Percentiles rank a stretch among this genome's conserved stretches.
These are phyloP conservation scores for Galagoides demidoff DNA, from an alignment of 2,797 vertebrate species.

Conservation along the genomic window DNA sequence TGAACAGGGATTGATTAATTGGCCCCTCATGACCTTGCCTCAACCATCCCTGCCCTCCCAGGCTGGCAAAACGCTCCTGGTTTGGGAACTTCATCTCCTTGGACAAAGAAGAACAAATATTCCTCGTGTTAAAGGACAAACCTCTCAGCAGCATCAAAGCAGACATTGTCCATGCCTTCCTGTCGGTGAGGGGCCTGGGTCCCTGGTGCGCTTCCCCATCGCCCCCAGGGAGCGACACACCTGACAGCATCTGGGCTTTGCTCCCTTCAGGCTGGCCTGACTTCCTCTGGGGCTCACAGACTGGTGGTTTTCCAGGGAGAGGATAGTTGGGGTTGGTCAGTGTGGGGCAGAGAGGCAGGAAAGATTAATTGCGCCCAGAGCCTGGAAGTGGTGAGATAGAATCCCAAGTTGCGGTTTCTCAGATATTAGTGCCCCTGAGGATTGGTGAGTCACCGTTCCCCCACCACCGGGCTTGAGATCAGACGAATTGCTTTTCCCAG, in stretches of 20 bases:
- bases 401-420: background rate
- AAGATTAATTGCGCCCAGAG: background rate
- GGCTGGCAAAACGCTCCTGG: constrained; percentile 96
- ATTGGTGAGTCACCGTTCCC: background rate
- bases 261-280: accelerated
- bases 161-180: constrained; percentile 96
- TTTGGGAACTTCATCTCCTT: constrained; percentile 97
- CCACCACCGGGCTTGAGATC: background rate
- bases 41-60: constrained; percentile 70
- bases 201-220: accelerated
- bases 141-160: constrained; percentile 97
- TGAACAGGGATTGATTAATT: background rate
- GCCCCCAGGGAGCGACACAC: background rate
- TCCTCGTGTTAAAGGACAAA: constrained; percentile 96
- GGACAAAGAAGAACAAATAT: constrained; percentile 97
- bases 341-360: background rate
- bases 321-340: background rate
- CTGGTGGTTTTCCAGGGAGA: background rate
- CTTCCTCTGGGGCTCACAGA: background rate
- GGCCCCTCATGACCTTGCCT: background rate
- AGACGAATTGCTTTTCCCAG: background rate
- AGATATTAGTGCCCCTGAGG: no score
- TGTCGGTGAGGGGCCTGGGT: constrained; percentile 89
- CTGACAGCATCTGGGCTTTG: background rate
- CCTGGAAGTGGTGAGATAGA: background rate